Evolutionary conservation across 2,113 vertebrate species (phyloP).

Genomic region (Macrotis lagotis): DNA sequence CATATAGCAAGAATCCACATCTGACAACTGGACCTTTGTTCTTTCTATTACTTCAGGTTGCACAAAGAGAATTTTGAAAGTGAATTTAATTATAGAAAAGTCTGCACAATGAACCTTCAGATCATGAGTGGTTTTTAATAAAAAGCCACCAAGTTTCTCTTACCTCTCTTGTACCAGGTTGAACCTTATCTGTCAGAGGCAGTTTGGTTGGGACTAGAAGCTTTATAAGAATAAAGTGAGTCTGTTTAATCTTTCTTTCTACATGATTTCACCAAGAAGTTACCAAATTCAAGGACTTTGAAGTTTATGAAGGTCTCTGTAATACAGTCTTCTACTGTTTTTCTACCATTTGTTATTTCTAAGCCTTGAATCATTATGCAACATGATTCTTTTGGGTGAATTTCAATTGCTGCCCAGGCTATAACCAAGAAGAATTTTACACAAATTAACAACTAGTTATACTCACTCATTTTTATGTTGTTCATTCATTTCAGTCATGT

Average conservation of each 20-base stretch:
- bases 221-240: not conserved
- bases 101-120: not conserved
- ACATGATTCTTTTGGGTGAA: not conserved
- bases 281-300: not conserved
- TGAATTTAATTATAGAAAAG: constrained; percentile 57
- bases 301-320: not conserved
- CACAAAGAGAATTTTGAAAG: not conserved
- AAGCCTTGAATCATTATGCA: not conserved
- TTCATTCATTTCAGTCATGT: too few relatives aligned
- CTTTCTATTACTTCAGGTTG: not conserved
- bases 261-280: not conserved
- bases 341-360: not conserved
- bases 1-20: not conserved
- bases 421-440: not conserved
- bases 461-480: not conserved
- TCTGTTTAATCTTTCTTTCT: not conserved
- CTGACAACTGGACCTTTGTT: not conserved
- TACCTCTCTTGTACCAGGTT: not conserved
- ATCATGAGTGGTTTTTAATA: not conserved
- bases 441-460: not conserved
- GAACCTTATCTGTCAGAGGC: not conserved
- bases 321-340: not conserved
- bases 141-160: not conserved
- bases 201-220: not conserved
- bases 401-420: not conserved